Conservation (phyloP, 2,113 vertebrate species). For the Macquaria ambigua region DNA sequence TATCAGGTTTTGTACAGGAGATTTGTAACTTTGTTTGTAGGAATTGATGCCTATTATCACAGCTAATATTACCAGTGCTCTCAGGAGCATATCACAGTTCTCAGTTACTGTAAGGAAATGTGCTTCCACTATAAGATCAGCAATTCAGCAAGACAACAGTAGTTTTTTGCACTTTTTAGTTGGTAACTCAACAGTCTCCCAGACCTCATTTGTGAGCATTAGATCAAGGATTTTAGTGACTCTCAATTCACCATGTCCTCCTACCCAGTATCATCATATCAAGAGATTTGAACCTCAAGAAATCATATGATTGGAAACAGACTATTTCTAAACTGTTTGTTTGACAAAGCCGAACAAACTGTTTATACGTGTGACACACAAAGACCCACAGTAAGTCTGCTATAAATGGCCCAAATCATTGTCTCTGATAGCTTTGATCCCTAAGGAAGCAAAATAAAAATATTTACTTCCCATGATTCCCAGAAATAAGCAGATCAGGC, state of each 20-base stretch:
- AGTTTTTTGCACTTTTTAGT: background rate
- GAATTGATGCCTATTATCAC: background rate
- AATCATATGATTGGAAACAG: constrained; percentile 13
- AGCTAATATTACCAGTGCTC: background rate
- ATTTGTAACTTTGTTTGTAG: background rate
- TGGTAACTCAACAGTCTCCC: background rate
- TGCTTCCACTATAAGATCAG: background rate
- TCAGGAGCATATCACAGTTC: background rate
- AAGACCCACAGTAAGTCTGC: background rate
- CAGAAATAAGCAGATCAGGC: background rate
- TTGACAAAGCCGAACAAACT: background rate
- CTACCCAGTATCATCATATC: background rate
- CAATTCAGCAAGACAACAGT: background rate
- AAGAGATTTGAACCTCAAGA: background rate
- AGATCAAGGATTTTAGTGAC: background rate
- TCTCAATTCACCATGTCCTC: background rate
- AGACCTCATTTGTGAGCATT: constrained; percentile 4
- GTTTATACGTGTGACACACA: constrained; percentile 1
- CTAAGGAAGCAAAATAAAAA: background rate
- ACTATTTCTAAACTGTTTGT: background rate
- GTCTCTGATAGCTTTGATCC: constrained; percentile 24
- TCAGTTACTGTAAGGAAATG: background rate
- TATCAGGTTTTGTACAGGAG: background rate
- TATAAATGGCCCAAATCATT: constrained; percentile 15
- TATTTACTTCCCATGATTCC: background rate